Percentiles rank a stretch among this genome's conserved stretches.
Evolutionary conservation across 2,113 vertebrate species (phyloP).

Genomic region (Poecile atricapillus): DNA sequence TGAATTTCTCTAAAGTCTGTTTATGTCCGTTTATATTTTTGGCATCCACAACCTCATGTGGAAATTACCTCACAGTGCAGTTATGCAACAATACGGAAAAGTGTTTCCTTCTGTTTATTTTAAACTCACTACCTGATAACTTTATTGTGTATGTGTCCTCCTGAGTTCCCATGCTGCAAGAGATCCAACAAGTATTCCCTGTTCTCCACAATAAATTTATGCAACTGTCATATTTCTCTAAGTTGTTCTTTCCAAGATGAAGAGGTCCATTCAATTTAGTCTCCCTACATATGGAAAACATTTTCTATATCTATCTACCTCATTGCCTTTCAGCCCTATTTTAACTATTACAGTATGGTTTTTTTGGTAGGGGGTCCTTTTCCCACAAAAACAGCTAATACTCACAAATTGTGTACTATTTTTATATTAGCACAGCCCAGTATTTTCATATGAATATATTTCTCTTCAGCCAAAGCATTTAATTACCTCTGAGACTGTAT

Average conservation of each 20-base stretch:
- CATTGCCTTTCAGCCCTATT: not conserved
- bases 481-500: not conserved
- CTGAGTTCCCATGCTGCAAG: not conserved
- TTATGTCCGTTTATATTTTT: constrained; percentile 21
- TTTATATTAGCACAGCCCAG: not conserved
- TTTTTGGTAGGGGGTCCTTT: not conserved
- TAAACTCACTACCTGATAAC: constrained; percentile 36
- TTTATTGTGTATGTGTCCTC: not conserved
- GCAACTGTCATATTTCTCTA: not conserved
- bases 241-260: not conserved
- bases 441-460: not conserved
- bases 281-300: not conserved
- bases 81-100: not conserved
- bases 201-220: not conserved
- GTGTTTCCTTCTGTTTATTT: constrained; percentile 47
- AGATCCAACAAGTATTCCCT: not conserved
- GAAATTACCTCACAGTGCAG: constrained; percentile 45
- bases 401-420: not conserved
- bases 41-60: not conserved
- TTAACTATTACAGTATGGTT: not conserved
- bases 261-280: not conserved
- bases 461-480: not conserved
- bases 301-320: not conserved
- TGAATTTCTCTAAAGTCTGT: not conserved
- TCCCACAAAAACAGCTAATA: not conserved